These are phyloP conservation scores for Amblyopsis hoosieri DNA, from an alignment of 2,797 vertebrate genomes.

Conservation along the genomic window DNA sequence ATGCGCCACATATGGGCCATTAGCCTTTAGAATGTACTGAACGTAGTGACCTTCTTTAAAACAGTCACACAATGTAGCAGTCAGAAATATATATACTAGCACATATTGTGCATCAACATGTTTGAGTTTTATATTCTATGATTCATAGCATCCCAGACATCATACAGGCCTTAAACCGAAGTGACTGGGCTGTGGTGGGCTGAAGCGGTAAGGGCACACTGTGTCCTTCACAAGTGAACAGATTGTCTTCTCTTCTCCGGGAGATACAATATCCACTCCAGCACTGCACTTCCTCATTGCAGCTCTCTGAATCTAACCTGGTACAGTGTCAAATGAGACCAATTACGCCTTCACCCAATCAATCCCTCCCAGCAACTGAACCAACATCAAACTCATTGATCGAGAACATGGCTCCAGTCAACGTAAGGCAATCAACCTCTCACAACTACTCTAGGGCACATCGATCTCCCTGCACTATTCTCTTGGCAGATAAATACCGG, in stretches of 20 bases:
- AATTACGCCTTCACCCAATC: constrained; percentile 75
- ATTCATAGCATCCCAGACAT: too few species aligned
- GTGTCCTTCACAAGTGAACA: constrained; percentile 30
- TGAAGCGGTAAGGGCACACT: constrained; percentile 8
- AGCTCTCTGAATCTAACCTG: constrained; percentile 54
- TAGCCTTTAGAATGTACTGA: constrained; percentile 33
- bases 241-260: constrained; percentile 39
- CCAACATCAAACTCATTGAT: constrained; percentile 82
- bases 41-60: constrained; percentile 45
- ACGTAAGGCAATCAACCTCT: constrained; percentile 78
- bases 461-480: constrained; percentile 67
- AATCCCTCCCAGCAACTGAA: constrained; percentile 77
- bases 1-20: too few species aligned
- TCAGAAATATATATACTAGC: constrained; percentile 45
- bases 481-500: constrained; percentile 60
- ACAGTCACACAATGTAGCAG: constrained; percentile 15
- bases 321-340: constrained; percentile 77
- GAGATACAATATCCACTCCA: constrained; percentile 60
- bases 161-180: background rate
- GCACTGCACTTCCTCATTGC: constrained; percentile 39
- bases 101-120: constrained; percentile 11
- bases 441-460: constrained; percentile 67
- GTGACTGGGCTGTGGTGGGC: background rate
- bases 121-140: background rate
- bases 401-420: constrained; percentile 68